Evolutionary conservation across 1,140 invertebrate genomes (phyloP), one percentile per base, ranked within the genome.

Genomic region (Lordiphosa mommai): DNA sequence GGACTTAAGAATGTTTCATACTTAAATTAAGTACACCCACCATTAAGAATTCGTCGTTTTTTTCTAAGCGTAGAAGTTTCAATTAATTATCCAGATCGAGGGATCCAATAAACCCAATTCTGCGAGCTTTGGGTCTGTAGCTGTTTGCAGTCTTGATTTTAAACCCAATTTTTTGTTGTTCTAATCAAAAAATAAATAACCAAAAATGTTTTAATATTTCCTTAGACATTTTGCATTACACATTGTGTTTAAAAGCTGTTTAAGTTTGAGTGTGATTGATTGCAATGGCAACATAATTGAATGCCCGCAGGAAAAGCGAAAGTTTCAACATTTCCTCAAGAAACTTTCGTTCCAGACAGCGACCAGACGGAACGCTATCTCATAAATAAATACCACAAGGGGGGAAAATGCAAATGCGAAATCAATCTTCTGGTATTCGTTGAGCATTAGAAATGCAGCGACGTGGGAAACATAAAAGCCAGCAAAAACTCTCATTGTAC

Each of bases 201-300:
- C n/a, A n/a, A n/a, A n/a, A n/a, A n/a, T n/a, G n/a, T n/a, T n/a
- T n/a, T n/a, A n/a, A n/a, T n/a, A n/a, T n/a, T n/a, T n/a, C n/a
- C n/a, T n/a, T n/a, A n/a, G 60, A 53, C 59, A 40, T 43, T 52
- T 27, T 38, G 33, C 41, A 47, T 50, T 33, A 23, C n/a, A 38
- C 36, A 30, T 46, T 52, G 38, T 51, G 29, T 33, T 20, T 37
- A 8, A 58, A 50, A 70, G 56, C 65, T 74, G 51, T 71, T 71
- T 40, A 82, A 63, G 76, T 68, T 76, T 64, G 61, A 76, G 61
- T 71, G 72, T 84, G 76, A 82, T 80, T 82, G 76, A 80, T 80
- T 63, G 76, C 76, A 58, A 43, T 29, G 50, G 71, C 52, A 50
- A 53, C 50, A 57, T 76, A 84, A 80, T 84, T 80, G 71, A 80